Conservation (phyloP, 2,113 vertebrate genomes). For the Xyrauchen texanus region DNA sequence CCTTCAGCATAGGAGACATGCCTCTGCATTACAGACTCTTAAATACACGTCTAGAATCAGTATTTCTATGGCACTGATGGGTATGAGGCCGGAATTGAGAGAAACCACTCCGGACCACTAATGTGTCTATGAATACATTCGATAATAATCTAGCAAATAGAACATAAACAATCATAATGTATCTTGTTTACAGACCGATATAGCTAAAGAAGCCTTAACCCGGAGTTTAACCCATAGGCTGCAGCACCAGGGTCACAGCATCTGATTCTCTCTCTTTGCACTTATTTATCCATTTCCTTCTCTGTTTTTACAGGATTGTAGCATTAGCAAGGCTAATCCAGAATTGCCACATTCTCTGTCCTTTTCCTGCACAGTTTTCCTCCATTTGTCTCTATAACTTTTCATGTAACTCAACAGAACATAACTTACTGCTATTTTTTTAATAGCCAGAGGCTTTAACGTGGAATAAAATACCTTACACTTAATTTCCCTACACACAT, state of each 20-base stretch:
- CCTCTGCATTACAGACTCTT: neutral
- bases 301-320: constrained; percentile 29
- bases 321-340: constrained; percentile 29
- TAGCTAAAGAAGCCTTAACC: constrained; percentile 2
- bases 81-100: neutral
- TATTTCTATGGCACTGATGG: neutral
- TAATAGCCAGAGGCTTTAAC: constrained; percentile 23
- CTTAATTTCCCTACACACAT: neutral
- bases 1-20: constrained; percentile 18
- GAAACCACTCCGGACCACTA: neutral
- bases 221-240: constrained; percentile 21
- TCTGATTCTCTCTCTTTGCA: neutral
- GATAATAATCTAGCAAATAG: constrained; percentile 15
- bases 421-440: constrained; percentile 23
- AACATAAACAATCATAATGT: neutral
- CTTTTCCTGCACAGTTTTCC: neutral
- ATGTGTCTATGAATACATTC: neutral
- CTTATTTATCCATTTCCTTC: neutral
- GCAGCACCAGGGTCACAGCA: neutral
- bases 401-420: constrained; percentile 26
- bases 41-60: neutral
- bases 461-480: constrained; percentile 26
- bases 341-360: neutral
- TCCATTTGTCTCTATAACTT: constrained; percentile 21
- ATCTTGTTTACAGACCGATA: constrained; percentile 28